Base-by-base conservation (phyloP, 2,113 vertebrate genomes). In the Paedocypris sp. region DNA sequence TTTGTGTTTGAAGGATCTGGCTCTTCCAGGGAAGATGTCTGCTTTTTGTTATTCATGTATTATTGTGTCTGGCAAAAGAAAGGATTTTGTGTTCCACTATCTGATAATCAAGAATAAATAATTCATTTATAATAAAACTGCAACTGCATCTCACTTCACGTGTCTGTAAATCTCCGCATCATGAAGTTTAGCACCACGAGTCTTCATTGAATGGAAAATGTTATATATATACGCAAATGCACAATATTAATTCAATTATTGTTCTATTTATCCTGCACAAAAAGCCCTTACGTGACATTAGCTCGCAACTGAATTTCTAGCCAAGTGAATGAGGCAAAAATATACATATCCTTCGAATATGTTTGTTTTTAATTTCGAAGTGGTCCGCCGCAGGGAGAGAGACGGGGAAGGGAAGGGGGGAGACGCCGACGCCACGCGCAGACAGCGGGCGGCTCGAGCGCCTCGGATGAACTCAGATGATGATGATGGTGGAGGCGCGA, bases 381-480 rank as follows among this genome's bases (percentile, higher is more conserved):
- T 7, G 23, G 8, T 25, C 35, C 60, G 15, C 35, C 50, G 20
- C 50, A 38, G 63, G 56, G 38, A 63, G 41, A 47, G 28, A 18
- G 26, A 64, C 66, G 73, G 54, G 62, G 52, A 54, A 28, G 9
- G 25, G 59, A 70, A 54, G 53, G 59, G 45, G 49, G 59, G 63
- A 47, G 65, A 59, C 49, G 46, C 60, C 74, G 77, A 77, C 68
- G 68, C 59, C 38, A 78, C 73, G 79, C 77, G 61, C 73, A 80
- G 76, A 76, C 79, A 64, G 75, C 75, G 73, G n/a, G 79, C 78
- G 77, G 56, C 51, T 23, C 59, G 71, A 25, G 57, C 59, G 69
- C 66, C 65, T 65, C 33, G 52, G 54, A 73, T 76, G 79, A 80
- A 76, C 81, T 79, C 78, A 77, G 78, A 42, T 29, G 77, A 80